Conservation (phyloP, 1,140 invertebrate species). For the Papilio helenus region DNA sequence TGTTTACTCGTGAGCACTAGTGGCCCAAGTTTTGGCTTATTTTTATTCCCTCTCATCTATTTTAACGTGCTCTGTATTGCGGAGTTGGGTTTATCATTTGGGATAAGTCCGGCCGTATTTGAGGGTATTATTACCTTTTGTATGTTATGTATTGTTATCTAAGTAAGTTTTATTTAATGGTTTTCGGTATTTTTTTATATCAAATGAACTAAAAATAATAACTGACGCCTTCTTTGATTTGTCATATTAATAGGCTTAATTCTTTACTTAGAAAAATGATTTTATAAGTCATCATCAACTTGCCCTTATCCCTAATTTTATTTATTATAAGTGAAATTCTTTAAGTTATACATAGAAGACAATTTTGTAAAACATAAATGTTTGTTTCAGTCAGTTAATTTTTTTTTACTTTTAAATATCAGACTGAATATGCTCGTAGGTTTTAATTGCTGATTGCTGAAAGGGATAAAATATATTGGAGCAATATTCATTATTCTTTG, state of each 20-base stretch:
- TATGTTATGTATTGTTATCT: constrained; percentile 1
- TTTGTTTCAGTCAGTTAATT: no score
- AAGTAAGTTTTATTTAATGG: neutral
- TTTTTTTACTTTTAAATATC: neutral
- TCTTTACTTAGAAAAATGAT: no score
- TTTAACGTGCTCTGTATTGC: constrained; percentile 11
- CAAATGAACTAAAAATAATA: no score
- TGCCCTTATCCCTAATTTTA: no score
- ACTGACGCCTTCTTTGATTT: no score
- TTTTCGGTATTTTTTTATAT: neutral
- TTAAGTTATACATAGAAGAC: no score
- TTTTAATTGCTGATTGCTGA: neutral
- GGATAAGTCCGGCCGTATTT: neutral
- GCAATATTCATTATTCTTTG: constrained; percentile 13
- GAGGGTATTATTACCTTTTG: neutral
- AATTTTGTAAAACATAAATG: no score
- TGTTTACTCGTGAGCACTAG: neutral
- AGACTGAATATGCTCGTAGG: neutral
- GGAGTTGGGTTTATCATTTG: neutral
- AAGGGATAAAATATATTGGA: neutral
- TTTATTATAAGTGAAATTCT: no score
- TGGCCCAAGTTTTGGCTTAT: constrained; percentile 18
- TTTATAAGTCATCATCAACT: no score
- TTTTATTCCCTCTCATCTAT: constrained; percentile 21
- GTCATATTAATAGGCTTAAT: no score